phyloP scores from a whole-genome alignment of 2,113 vertebrate genomes.

The Tachysurus fulvidraco region DNA sequence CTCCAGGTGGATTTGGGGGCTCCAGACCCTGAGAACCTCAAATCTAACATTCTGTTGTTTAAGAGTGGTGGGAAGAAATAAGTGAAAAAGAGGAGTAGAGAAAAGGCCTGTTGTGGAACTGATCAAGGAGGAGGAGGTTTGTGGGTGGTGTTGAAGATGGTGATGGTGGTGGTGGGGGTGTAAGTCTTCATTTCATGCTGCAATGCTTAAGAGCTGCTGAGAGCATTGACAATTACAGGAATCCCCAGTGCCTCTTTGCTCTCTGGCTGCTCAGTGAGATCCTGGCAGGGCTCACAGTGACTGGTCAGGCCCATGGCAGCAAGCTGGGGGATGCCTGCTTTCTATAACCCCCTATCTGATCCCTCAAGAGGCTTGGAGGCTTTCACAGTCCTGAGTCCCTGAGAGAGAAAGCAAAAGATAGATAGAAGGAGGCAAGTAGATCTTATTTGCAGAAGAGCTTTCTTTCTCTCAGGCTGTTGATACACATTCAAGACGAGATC shows the following conservation, averaged over 20 bases:
- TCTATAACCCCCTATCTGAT: slow-evolving; percentile 69
- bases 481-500: slow-evolving; percentile 19
- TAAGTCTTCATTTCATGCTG: slow-evolving; percentile 71
- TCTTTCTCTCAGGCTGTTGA: slow-evolving; percentile 40
- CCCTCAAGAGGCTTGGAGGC: slow-evolving; percentile 69
- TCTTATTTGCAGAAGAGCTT: slow-evolving; percentile 47
- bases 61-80: slow-evolving; percentile 12
- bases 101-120: slow-evolving; percentile 33
- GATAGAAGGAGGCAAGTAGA: slow-evolving; percentile 4
- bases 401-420: slow-evolving; percentile 30
- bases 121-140: slow-evolving; percentile 48
- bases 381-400: slow-evolving; percentile 64
- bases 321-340: slow-evolving; percentile 72
- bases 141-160: slow-evolving; percentile 66
- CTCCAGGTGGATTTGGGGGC: slow-evolving; percentile 57
- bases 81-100: slow-evolving; percentile 21
- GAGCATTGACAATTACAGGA: slow-evolving; percentile 78
- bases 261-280: slow-evolving; percentile 75
- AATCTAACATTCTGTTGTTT: slow-evolving; percentile 64
- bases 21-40: slow-evolving; percentile 65
- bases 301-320: slow-evolving; percentile 73
- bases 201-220: slow-evolving; percentile 75
- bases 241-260: slow-evolving; percentile 80
- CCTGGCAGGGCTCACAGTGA: slow-evolving; percentile 66
- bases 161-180: slow-evolving; percentile 65